Evolutionary conservation across 2,888 invertebrate species (phyloP).

Genomic region (Thumatha senex): DNA sequence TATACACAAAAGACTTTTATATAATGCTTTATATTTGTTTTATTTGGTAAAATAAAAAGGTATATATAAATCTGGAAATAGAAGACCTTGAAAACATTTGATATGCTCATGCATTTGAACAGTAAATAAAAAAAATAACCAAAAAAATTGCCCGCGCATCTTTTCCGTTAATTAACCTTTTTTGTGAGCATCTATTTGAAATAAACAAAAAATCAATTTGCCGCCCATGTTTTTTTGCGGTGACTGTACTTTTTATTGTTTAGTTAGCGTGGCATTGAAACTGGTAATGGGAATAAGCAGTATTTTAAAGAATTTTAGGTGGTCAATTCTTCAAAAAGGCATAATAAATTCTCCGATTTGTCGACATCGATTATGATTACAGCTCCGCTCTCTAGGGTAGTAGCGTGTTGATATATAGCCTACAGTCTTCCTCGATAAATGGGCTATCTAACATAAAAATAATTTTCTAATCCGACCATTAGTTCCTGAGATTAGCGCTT

Average conservation of each 20-base stretch:
- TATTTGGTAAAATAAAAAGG: background rate
- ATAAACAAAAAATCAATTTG: slow-evolving; percentile 10
- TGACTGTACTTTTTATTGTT: slow-evolving; percentile 31
- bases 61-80: no score
- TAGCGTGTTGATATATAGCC: no score
- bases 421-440: no score
- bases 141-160: slow-evolving; percentile 8
- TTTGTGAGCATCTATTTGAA: slow-evolving; percentile 17
- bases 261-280: slow-evolving; percentile 29
- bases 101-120: background rate
- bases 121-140: background rate
- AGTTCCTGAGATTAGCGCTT: no score
- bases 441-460: no score
- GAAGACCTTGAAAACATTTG: slow-evolving; percentile 2
- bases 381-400: no score
- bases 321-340: no score
- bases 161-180: slow-evolving; percentile 8
- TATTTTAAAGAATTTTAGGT: no score
- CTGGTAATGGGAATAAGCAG: slow-evolving; percentile 25
- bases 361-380: no score
- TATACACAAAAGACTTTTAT: background rate
- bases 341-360: no score
- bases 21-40: background rate
- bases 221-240: slow-evolving; percentile 21
- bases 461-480: no score